Percentiles rank a stretch among this genome's conserved stretches.
Evolutionary conservation across 2,113 vertebrate genomes (phyloP).

Genomic region (Saguinus midas): DNA sequence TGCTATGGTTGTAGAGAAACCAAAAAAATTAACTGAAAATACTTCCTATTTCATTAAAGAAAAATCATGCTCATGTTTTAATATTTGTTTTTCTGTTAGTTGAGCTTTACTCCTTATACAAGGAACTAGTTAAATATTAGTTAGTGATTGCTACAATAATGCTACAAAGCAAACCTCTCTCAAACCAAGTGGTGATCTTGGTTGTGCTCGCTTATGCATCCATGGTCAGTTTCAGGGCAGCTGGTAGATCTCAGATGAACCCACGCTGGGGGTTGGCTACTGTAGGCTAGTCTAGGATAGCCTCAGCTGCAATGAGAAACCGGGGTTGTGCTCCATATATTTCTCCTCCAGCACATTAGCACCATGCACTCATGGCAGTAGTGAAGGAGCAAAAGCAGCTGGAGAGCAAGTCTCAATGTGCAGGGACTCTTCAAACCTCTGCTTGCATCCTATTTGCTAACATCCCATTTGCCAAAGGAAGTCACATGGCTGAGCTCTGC

Average conservation of each 20-base stretch:
- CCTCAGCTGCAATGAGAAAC: neutral
- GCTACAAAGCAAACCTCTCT: neutral
- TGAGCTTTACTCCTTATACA: conserved; percentile 21
- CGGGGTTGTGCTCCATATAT: neutral
- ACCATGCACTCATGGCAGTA: neutral
- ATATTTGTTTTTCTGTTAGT: conserved; percentile 38
- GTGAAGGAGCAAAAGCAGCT: neutral
- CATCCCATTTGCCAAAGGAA: neutral
- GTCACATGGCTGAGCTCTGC: neutral
- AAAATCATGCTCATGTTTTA: neutral
- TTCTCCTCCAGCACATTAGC: neutral
- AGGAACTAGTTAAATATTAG: neutral
- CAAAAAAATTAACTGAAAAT: conserved; percentile 1
- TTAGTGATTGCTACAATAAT: neutral
- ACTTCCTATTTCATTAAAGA: conserved; percentile 37
- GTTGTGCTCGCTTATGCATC: neutral
- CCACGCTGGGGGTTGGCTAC: neutral
- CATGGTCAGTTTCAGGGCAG: neutral
- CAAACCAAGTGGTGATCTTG: neutral
- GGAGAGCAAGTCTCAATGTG: neutral
- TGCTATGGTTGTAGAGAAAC: neutral
- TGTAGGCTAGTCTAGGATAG: neutral
- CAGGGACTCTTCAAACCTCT: neutral
- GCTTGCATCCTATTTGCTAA: neutral
- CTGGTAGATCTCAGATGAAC: neutral